Percentiles rank a stretch among this genome's conserved stretches.
Conservation (phyloP, 2,888 invertebrate species). For the Parelbella ahira region DNA sequence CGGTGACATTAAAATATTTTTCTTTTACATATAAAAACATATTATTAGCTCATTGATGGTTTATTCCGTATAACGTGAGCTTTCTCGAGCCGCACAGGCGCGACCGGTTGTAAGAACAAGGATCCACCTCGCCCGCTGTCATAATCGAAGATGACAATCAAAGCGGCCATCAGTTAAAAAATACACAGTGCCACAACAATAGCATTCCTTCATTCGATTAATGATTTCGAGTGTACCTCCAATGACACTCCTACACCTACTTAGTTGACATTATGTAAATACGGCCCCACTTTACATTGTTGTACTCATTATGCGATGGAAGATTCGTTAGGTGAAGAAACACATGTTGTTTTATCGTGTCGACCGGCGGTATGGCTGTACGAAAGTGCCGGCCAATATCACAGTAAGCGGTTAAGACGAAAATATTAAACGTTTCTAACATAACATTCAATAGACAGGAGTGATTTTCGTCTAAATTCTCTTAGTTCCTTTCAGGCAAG, state of each 20-base stretch:
- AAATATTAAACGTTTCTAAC: no score
- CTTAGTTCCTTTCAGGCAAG: no score
- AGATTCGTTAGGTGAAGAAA: slow-evolving; percentile 81
- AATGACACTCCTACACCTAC: slow-evolving; percentile 74
- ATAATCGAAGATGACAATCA: slow-evolving; percentile 50
- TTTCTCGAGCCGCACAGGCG: slow-evolving; percentile 18
- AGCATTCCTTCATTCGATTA: slow-evolving; percentile 76
- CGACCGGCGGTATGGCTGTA: slow-evolving; percentile 37
- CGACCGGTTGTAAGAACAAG: slow-evolving; percentile 32
- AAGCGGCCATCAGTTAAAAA: slow-evolving; percentile 52
- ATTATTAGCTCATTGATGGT: neutral
- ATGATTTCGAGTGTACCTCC: slow-evolving; percentile 58
- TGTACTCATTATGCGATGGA: slow-evolving; percentile 74
- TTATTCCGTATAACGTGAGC: slow-evolving; percentile 4
- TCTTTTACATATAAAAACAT: no score
- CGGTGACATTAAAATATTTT: no score
- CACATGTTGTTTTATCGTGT: slow-evolving; percentile 77
- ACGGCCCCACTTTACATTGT: slow-evolving; percentile 76
- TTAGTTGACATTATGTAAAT: slow-evolving; percentile 81
- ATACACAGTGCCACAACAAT: slow-evolving; percentile 63
- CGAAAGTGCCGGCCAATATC: no score
- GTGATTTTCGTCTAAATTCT: no score
- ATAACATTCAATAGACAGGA: no score
- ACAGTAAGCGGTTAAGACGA: no score
- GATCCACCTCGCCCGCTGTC: slow-evolving; percentile 41